Evolutionary conservation across 2,113 vertebrate genomes (phyloP).

Genomic region (Nibea coibor): DNA sequence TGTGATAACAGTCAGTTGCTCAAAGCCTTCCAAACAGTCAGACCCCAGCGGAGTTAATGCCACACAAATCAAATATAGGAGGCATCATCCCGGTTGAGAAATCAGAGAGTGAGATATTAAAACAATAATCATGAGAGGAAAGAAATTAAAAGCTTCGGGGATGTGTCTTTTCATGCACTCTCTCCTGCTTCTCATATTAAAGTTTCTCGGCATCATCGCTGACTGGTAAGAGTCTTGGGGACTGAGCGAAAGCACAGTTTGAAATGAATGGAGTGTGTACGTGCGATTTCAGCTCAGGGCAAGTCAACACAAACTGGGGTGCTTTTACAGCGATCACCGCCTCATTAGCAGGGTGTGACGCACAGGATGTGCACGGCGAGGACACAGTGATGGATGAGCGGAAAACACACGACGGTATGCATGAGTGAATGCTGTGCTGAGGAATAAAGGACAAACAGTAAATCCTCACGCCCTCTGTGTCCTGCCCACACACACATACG

Average conservation of each 20-base stretch:
- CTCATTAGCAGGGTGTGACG: slow-evolving; percentile 61
- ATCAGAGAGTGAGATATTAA: slow-evolving; percentile 1
- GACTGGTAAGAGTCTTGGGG: slow-evolving; percentile 15
- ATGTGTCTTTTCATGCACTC: slow-evolving; percentile 6
- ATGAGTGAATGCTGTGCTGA: slow-evolving; percentile 18
- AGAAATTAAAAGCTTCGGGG: slow-evolving; percentile 19
- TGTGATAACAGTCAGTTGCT: slow-evolving; percentile 12
- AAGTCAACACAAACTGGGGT: slow-evolving; percentile 42
- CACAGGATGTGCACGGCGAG: slow-evolving; percentile 38
- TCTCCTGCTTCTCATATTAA: background rate
- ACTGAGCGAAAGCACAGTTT: background rate
- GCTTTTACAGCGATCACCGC: slow-evolving; percentile 37
- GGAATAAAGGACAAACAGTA: slow-evolving; percentile 54
- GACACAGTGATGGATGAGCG: slow-evolving; percentile 59
- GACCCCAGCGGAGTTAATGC: slow-evolving; percentile 33
- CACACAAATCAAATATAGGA: slow-evolving; percentile 50
- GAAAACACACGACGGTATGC: slow-evolving; percentile 60
- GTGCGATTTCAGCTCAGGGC: slow-evolving; percentile 1
- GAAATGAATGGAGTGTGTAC: background rate
- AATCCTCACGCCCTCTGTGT: slow-evolving; percentile 44
- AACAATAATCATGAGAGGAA: slow-evolving; percentile 22
- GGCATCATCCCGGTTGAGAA: slow-evolving; percentile 23
- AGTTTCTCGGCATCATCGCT: background rate
- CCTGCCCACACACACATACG: slow-evolving; percentile 24
- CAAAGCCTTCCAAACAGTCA: slow-evolving; percentile 24